Conservation (phyloP, 2,888 invertebrate species). For the Xylocampa areola region DNA sequence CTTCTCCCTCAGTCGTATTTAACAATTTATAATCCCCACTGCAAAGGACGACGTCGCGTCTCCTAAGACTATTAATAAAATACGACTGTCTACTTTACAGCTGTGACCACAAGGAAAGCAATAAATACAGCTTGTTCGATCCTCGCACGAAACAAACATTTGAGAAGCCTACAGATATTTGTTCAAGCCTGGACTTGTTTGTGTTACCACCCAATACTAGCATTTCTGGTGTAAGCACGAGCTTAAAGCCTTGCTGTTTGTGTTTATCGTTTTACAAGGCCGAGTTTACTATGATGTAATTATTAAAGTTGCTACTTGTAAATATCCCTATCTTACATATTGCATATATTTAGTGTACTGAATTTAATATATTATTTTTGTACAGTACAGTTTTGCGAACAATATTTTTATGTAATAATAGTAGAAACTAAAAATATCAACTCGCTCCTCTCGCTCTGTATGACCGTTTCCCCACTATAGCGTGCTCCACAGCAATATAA, state of each 20-base stretch:
- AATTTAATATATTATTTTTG: too few relatives aligned
- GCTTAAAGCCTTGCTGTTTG: too few relatives aligned
- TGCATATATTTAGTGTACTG: too few relatives aligned
- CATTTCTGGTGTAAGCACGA: too few relatives aligned
- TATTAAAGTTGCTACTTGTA: too few relatives aligned
- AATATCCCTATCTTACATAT: too few relatives aligned
- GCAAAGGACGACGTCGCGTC: not conserved
- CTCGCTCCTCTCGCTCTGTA: conserved; percentile 4
- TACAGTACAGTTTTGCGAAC: too few relatives aligned
- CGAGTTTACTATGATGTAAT: too few relatives aligned
- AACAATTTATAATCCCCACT: not conserved
- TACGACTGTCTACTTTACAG: conserved; percentile 9
- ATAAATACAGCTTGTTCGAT: conserved; percentile 29
- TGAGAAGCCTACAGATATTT: conserved; percentile 28
- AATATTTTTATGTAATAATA: too few relatives aligned
- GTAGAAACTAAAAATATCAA: not conserved
- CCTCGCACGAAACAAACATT: conserved; percentile 24
- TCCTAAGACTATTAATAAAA: conserved; percentile 20
- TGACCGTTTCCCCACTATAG: conserved; percentile 35
- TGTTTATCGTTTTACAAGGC: too few relatives aligned
- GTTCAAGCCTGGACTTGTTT: conserved; percentile 3
- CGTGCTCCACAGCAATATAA: conserved; percentile 75
- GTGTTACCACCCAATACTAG: too few relatives aligned
- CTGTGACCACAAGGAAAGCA: conserved; percentile 29
- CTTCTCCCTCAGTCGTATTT: not conserved